Percentiles rank a stretch among this genome's conserved stretches.
phyloP scores from a whole-genome alignment of 2,888 invertebrate genomes.

The Pandemis corylana region DNA sequence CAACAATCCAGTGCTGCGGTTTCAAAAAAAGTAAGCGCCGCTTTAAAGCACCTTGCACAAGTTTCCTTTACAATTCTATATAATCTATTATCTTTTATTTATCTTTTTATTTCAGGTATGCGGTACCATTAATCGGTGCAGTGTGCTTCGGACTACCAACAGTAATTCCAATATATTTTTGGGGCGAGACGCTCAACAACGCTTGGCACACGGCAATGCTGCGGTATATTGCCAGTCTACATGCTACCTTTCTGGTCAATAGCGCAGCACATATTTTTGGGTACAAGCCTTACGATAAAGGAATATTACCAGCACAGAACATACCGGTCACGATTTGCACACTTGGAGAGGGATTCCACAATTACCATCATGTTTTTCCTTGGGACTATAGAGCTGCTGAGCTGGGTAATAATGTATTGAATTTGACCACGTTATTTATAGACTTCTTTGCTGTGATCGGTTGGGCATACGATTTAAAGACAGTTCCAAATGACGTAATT shows the following conservation, averaged over 20 bases:
- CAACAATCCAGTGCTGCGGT: conserved; percentile 84
- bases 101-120: conserved; percentile 74
- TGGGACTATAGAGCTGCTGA: conserved; percentile 66
- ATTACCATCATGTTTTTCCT: conserved; percentile 64
- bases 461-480: conserved; percentile 26
- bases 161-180: conserved; percentile 82
- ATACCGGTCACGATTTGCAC: conserved; percentile 49
- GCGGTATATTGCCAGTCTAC: conserved; percentile 67
- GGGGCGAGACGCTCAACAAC: conserved; percentile 80
- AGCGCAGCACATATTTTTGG: conserved; percentile 82
- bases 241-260: conserved; percentile 88
- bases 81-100: no score
- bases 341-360: conserved; percentile 66
- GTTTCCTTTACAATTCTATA: not conserved
- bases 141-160: conserved; percentile 83
- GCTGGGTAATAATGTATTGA: conserved; percentile 50
- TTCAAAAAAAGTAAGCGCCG: no score
- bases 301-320: conserved; percentile 58
- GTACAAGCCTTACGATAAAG: conserved; percentile 74
- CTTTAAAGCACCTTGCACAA: no score
- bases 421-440: conserved; percentile 16
- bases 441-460: conserved; percentile 23
- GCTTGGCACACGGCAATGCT: conserved; percentile 60
- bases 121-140: conserved; percentile 81
- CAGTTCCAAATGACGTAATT: not conserved